Evolutionary conservation across 2,113 vertebrate genomes (phyloP).

Genomic region (Engystomops pustulosus): DNA sequence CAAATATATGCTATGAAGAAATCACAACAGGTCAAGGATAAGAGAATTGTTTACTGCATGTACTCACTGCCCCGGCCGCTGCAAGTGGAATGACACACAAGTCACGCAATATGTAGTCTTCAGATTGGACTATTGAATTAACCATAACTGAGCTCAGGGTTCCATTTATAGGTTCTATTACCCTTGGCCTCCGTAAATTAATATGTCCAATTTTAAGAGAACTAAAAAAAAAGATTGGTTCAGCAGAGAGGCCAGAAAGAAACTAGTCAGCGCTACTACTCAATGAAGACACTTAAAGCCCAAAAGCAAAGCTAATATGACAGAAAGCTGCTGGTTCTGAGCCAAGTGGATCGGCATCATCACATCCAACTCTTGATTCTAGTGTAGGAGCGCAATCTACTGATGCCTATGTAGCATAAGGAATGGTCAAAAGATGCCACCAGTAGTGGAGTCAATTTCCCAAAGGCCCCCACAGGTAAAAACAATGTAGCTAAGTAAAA

Average conservation of each 20-base stretch:
- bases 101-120: not conserved
- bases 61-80: conserved; percentile 6
- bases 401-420: no score
- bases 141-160: not conserved
- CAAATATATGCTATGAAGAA: conserved; percentile 7
- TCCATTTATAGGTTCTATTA: not conserved
- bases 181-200: not conserved
- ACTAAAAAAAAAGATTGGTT: not conserved
- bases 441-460: no score
- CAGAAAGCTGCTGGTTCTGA: not conserved
- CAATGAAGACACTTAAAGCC: not conserved
- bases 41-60: conserved; percentile 4
- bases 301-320: not conserved
- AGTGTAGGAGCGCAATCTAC: not conserved
- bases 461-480: no score
- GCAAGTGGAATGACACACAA: not conserved
- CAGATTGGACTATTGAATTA: conserved; percentile 12
- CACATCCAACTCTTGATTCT: no score
- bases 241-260: not conserved
- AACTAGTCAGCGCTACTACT: not conserved
- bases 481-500: no score
- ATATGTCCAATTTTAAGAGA: not conserved
- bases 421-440: no score
- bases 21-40: conserved; percentile 9
- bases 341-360: not conserved